phyloP scores from a whole-genome alignment of 2,888 invertebrate genomes.

The Pollenia angustigena region DNA sequence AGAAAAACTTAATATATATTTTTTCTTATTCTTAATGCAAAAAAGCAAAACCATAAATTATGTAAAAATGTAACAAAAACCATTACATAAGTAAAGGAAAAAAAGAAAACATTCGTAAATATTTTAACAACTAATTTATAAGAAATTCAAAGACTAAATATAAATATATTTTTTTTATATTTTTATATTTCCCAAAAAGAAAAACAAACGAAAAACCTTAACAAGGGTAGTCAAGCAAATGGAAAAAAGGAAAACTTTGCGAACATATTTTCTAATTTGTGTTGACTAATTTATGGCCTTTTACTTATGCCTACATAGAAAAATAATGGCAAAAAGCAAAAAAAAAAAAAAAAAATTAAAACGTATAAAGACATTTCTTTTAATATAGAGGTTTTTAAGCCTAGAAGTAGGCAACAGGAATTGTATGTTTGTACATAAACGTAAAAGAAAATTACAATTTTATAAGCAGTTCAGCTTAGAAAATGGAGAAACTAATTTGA shows the following conservation, averaged over 20 bases:
- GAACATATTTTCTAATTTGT: constrained; percentile 84
- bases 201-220: constrained; percentile 6
- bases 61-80: constrained; percentile 55
- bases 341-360: constrained; percentile 2
- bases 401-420: constrained; percentile 54
- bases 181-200: constrained; percentile 18
- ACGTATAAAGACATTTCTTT: constrained; percentile 83
- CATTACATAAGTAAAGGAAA: constrained; percentile 57
- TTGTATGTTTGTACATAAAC: not conserved
- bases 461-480: constrained; percentile 78
- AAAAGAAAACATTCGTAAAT: constrained; percentile 61
- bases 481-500: constrained; percentile 75
- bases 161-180: not conserved
- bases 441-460: constrained; percentile 81
- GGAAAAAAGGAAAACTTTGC: constrained; percentile 75
- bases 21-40: not conserved
- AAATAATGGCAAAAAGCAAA: constrained; percentile 35
- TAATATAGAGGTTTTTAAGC: constrained; percentile 80
- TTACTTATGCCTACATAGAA: constrained; percentile 68
- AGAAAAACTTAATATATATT: constrained; percentile 5
- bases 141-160: constrained; percentile 56
- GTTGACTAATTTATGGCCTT: constrained; percentile 82
- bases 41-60: constrained; percentile 65
- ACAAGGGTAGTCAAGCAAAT: constrained; percentile 41
- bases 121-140: constrained; percentile 71